These are phyloP conservation scores for Dunckerocampus dactyliophorus DNA, from an alignment of 2,113 vertebrate genomes.

Conservation along the genomic window DNA sequence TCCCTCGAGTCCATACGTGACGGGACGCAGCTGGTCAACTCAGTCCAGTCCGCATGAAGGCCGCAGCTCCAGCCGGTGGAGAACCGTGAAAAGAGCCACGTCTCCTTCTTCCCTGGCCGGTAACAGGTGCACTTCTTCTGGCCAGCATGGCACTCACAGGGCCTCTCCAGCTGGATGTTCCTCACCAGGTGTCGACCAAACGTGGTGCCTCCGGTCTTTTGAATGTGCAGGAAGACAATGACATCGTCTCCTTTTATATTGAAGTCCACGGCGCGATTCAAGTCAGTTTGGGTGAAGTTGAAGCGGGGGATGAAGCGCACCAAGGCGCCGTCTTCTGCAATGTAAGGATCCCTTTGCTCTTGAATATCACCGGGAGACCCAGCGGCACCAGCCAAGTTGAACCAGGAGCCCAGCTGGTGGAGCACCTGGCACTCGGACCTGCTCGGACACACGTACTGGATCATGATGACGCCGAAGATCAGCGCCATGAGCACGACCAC, in stretches of 20 bases:
- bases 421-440: constrained; percentile 86
- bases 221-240: constrained; percentile 82
- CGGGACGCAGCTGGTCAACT: constrained; percentile 84
- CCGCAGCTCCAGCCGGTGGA: constrained; percentile 86
- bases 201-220: constrained; percentile 85
- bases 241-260: constrained; percentile 92
- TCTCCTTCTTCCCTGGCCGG: constrained; percentile 90
- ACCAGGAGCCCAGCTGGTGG: constrained; percentile 71
- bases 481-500: constrained; percentile 84
- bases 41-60: constrained; percentile 83
- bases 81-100: constrained; percentile 88
- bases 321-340: constrained; percentile 84
- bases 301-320: constrained; percentile 85
- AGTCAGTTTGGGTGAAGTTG: constrained; percentile 83
- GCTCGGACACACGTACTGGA: constrained; percentile 92
- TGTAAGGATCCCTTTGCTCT: constrained; percentile 82
- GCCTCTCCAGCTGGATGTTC: constrained; percentile 93
- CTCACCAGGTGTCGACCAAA: constrained; percentile 89
- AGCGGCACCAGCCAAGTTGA: constrained; percentile 36
- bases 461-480: constrained; percentile 86
- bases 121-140: constrained; percentile 97
- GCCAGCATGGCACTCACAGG: constrained; percentile 90
- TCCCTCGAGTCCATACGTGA: constrained; percentile 81
- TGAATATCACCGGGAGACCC: constrained; percentile 22
- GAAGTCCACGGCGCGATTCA: constrained; percentile 82